These are phyloP conservation scores for Oryzias melastigma DNA, from an alignment of 2,113 vertebrate species.

Conservation along the genomic window DNA sequence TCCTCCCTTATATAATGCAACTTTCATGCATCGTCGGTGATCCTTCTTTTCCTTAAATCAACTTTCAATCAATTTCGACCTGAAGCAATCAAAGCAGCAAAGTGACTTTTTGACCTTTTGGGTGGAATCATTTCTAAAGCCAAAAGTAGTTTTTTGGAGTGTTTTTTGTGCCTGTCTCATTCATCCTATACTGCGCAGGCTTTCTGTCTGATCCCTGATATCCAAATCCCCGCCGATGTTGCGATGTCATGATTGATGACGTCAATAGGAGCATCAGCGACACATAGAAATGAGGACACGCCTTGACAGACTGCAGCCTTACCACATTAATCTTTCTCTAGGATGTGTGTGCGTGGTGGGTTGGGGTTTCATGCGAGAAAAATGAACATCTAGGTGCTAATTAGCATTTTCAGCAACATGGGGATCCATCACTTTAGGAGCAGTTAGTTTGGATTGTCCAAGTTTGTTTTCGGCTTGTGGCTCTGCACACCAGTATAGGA, in stretches of 20 bases:
- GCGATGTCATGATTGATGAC: constrained; percentile 39
- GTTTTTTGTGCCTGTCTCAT: constrained; percentile 17
- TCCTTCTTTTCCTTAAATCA: constrained; percentile 29
- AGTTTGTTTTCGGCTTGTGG: no score
- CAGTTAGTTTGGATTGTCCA: no score
- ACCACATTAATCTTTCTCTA: constrained; percentile 21
- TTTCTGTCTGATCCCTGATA: constrained; percentile 52
- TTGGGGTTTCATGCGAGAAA: no score
- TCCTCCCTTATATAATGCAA: constrained; percentile 28
- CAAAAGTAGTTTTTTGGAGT: constrained; percentile 18
- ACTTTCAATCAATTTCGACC: constrained; percentile 39
- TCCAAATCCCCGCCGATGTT: constrained; percentile 33
- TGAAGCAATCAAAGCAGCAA: constrained; percentile 17
- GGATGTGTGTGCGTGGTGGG: background rate
- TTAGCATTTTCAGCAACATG: no score
- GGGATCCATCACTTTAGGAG: no score
- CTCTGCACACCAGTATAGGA: no score
- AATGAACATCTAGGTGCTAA: no score
- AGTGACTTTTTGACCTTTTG: constrained; percentile 32
- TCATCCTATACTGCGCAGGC: constrained; percentile 14
- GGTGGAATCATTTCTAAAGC: constrained; percentile 21
- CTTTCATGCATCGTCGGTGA: constrained; percentile 5
- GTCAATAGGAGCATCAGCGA: constrained; percentile 46
- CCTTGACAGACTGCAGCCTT: constrained; percentile 33
- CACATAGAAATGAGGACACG: constrained; percentile 29